phyloP scores from a whole-genome alignment of 35 echinoderm and acorn worm genomes.

The Heliocidaris erythrogramma region DNA sequence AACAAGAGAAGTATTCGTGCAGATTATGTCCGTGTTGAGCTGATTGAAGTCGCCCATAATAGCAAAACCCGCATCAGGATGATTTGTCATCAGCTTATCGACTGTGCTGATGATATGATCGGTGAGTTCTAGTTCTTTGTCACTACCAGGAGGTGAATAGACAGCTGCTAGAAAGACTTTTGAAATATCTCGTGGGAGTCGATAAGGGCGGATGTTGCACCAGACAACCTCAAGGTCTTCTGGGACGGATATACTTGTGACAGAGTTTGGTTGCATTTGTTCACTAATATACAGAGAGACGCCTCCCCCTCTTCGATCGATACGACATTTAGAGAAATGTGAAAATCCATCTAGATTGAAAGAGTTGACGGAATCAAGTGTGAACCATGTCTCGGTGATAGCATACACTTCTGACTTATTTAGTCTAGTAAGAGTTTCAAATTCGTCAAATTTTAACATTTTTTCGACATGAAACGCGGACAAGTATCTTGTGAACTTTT shows the following conservation, averaged over 20 bases:
- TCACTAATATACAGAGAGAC: background rate
- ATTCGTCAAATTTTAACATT: no score
- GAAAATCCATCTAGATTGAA: no score
- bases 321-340: background rate
- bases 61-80: background rate
- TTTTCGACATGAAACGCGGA: no score
- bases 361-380: no score
- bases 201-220: background rate
- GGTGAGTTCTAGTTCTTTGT: background rate
- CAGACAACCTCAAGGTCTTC: slow-evolving; percentile 1
- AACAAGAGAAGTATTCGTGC: background rate
- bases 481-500: no score
- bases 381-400: no score
- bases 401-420: no score
- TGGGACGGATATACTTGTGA: background rate
- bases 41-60: slow-evolving; percentile 7
- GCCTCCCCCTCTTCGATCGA: background rate
- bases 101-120: slow-evolving; percentile 18
- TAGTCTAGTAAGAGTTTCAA: no score
- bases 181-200: background rate
- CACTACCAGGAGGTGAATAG: background rate
- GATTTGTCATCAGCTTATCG: background rate
- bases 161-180: background rate
- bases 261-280: background rate
- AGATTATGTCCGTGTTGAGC: background rate